Percentiles rank a stretch among this genome's conserved stretches.
Conservation (phyloP, 2,113 vertebrate genomes). For the Grammomys surdaster region DNA sequence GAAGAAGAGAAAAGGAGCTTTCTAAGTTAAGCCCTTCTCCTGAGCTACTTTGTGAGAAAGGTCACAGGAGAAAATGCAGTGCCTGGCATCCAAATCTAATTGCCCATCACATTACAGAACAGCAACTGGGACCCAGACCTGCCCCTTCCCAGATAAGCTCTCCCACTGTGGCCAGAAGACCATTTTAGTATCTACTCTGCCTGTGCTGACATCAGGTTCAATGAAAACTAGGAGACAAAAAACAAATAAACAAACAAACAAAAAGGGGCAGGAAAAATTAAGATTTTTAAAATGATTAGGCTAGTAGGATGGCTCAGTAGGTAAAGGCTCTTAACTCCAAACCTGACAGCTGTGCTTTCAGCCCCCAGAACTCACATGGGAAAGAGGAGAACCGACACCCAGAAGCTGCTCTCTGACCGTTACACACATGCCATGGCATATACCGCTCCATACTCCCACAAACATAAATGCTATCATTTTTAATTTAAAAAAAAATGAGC, state of each 20-base stretch:
- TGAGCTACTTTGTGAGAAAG: slow-evolving; percentile 2
- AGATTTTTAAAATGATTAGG: not conserved
- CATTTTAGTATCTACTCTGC: not conserved
- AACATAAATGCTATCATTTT: not conserved
- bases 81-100: not conserved
- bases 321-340: not conserved
- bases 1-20: not conserved
- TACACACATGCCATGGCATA: not conserved
- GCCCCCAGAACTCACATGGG: too few species aligned
- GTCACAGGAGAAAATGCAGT: not conserved
- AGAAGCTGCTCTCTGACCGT: not conserved
- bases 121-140: not conserved
- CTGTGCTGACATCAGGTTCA: not conserved
- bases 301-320: not conserved
- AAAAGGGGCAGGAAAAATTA: not conserved
- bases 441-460: not conserved
- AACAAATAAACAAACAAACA: too few species aligned
- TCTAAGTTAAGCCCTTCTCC: slow-evolving; percentile 17
- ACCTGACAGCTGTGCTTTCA: not conserved
- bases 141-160: not conserved
- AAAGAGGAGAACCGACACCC: not conserved
- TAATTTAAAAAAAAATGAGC: not conserved
- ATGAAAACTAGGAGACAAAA: not conserved
- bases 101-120: not conserved
- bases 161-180: slow-evolving; percentile 30